These are phyloP conservation scores for Venusia cambrica DNA, from an alignment of 2,888 invertebrate species.

Conservation along the genomic window DNA sequence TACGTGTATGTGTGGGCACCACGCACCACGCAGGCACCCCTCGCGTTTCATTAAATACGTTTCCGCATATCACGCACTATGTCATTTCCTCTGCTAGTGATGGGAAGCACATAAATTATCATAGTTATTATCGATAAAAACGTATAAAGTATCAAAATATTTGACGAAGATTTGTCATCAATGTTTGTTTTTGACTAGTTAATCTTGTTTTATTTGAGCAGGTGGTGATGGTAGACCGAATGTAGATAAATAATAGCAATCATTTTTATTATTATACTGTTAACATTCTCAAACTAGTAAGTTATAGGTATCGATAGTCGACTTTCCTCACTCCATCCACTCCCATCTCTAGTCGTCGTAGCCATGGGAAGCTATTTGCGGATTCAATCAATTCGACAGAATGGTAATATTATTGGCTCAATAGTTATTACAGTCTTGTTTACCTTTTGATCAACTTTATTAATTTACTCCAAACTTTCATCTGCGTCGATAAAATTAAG, in stretches of 20 bases:
- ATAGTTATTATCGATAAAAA: constrained; percentile 41
- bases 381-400: constrained; percentile 74
- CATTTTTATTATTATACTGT: too few relatives aligned
- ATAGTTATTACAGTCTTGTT: constrained; percentile 44
- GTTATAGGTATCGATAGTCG: constrained; percentile 8
- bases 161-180: too few relatives aligned
- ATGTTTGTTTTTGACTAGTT: too few relatives aligned
- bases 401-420: constrained; percentile 64
- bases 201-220: too few relatives aligned
- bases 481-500: constrained; percentile 8
- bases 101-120: constrained; percentile 26
- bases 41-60: constrained; percentile 79
- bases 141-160: background rate
- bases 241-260: too few relatives aligned
- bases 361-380: constrained; percentile 75
- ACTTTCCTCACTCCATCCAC: constrained; percentile 33
- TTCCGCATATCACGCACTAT: constrained; percentile 81
- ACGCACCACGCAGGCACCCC: constrained; percentile 61
- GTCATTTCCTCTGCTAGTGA: constrained; percentile 73
- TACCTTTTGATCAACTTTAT: constrained; percentile 31
- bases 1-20: constrained; percentile 41
- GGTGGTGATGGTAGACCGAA: too few relatives aligned
- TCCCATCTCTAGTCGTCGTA: constrained; percentile 43
- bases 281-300: too few relatives aligned
- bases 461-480: constrained; percentile 23